These are phyloP conservation scores for Saxicola maurus DNA, from an alignment of 2,797 vertebrate genomes.

Conservation along the genomic window DNA sequence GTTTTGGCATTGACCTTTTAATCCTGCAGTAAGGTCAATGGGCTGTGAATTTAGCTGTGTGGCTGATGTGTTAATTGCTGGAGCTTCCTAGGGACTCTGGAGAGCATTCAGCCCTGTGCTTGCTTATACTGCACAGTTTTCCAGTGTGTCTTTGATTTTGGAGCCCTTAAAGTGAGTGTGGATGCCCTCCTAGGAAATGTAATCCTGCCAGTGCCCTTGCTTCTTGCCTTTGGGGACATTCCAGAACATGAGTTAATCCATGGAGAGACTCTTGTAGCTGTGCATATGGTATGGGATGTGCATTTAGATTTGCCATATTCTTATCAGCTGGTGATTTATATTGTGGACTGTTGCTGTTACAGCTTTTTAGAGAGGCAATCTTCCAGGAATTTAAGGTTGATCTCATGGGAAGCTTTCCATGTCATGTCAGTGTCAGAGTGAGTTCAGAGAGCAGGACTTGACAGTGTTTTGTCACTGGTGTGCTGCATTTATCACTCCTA, in stretches of 20 bases:
- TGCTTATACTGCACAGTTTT: not conserved
- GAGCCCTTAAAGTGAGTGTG: not conserved
- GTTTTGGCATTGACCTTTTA: constrained; percentile 10
- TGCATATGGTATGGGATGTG: accelerated
- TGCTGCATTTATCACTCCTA: not conserved
- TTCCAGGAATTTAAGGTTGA: not conserved
- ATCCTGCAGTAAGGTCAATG: not conserved
- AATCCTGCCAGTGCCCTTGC: not conserved
- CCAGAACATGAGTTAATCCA: not conserved
- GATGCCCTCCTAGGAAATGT: not conserved
- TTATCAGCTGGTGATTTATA: not conserved
- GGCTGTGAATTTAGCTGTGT: not conserved
- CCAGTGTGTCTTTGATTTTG: not conserved
- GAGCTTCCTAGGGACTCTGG: not conserved
- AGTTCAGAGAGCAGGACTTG: not conserved
- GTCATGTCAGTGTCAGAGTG: not conserved
- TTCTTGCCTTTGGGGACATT: not conserved
- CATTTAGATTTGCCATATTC: not conserved
- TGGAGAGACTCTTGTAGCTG: not conserved
- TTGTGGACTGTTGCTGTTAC: not conserved
- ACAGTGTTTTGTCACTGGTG: not conserved
- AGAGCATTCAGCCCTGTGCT: not conserved
- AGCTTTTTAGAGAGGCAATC: not conserved
- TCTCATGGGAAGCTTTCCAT: not conserved
- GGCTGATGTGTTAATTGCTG: not conserved